phyloP scores from a whole-genome alignment of 2,113 vertebrate genomes.

The Phycodurus eques region DNA sequence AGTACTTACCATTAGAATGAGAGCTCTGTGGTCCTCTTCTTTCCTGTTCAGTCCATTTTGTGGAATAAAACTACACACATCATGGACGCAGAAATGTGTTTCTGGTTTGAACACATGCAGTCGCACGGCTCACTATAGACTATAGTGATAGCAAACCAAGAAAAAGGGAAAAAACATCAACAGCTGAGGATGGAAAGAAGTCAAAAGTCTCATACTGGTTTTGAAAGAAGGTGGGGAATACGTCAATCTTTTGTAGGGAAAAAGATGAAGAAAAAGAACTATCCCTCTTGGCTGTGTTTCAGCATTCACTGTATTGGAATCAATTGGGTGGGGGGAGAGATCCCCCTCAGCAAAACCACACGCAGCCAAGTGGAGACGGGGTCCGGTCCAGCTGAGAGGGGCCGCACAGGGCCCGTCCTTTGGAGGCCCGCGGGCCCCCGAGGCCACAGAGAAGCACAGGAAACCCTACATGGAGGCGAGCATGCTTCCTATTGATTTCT shows the following conservation, averaged over 20 bases:
- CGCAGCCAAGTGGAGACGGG: conserved; percentile 58
- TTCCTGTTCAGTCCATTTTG: conserved; percentile 18
- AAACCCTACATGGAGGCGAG: conserved; percentile 62
- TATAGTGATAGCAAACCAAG: conserved; percentile 41
- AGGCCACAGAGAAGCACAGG: conserved; percentile 65
- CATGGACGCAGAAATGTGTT: conserved; percentile 10
- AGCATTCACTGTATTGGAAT: conserved; percentile 43
- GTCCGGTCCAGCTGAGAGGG: conserved; percentile 61
- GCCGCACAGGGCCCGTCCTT: conserved; percentile 62
- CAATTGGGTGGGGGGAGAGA: conserved; percentile 18
- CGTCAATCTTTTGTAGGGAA: conserved; percentile 63
- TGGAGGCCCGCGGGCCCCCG: conserved; percentile 66
- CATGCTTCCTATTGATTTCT: conserved; percentile 74
- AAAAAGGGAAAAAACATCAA: conserved; percentile 10
- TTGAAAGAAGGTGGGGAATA: conserved; percentile 47
- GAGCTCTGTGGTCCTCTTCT: conserved; percentile 3
- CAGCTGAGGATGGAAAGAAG: conserved; percentile 49
- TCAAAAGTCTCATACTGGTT: conserved; percentile 58
- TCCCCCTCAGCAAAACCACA: conserved; percentile 68
- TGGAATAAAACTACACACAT: conserved; percentile 35
- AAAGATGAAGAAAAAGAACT: conserved; percentile 45
- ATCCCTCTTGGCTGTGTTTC: conserved; percentile 58
- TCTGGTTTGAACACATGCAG: conserved; percentile 40
- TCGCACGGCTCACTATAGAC: conserved; percentile 43
- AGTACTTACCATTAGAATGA: conserved; percentile 60